These are phyloP conservation scores for Ciconia boyciana DNA, from an alignment of 2,113 vertebrate species.

Conservation along the genomic window DNA sequence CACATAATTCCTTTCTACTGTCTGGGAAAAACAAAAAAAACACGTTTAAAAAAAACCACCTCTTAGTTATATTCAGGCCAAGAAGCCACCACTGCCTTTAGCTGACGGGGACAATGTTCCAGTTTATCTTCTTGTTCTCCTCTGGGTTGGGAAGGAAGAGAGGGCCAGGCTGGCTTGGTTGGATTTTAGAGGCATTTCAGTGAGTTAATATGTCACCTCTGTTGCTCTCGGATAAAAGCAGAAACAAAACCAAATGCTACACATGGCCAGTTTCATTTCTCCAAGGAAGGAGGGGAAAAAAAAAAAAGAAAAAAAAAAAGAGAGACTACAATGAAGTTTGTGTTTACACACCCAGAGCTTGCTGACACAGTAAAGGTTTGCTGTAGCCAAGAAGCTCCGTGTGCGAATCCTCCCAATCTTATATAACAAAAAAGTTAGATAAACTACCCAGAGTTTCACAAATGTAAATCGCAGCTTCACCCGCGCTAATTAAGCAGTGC, in stretches of 20 bases:
- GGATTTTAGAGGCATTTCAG: background rate
- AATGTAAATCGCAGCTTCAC: background rate
- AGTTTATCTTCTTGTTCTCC: background rate
- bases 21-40: too few species aligned
- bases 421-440: background rate
- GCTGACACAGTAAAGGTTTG: background rate
- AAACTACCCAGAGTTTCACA: background rate
- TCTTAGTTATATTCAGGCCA: background rate
- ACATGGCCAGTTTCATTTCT: background rate
- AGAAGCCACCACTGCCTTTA: background rate
- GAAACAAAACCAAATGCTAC: background rate
- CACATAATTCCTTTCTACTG: background rate
- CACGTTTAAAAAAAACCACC: background rate
- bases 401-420: background rate
- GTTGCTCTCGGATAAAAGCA: background rate
- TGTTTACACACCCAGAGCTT: background rate
- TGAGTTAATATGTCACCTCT: background rate
- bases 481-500: fast-evolving
- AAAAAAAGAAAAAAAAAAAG: too few species aligned
- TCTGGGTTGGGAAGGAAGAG: background rate
- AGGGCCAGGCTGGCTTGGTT: background rate
- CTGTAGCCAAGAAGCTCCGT: background rate
- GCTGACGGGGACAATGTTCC: background rate
- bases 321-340: background rate
- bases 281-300: background rate